These are phyloP conservation scores for Amblyteles armatorius DNA, from an alignment of 2,888 invertebrate genomes.

Conservation along the genomic window DNA sequence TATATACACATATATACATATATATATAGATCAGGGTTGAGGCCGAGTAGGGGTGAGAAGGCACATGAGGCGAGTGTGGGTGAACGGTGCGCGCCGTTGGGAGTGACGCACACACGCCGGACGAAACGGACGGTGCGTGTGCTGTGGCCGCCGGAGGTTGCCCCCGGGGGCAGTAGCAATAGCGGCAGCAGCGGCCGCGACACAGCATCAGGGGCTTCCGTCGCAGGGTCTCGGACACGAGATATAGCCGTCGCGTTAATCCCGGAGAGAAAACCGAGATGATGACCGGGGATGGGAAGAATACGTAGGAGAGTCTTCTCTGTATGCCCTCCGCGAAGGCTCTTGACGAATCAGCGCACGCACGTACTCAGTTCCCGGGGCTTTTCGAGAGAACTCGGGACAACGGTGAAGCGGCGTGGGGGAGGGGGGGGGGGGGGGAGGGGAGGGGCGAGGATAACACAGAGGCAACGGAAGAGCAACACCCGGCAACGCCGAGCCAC, in stretches of 20 bases:
- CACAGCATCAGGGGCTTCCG: conserved; percentile 55
- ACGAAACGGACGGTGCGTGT: conserved; percentile 60
- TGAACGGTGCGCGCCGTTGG: conserved; percentile 52
- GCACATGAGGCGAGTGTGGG: conserved; percentile 23
- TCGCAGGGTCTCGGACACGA: conserved; percentile 54
- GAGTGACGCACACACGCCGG: conserved; percentile 58
- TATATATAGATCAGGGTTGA: neutral
- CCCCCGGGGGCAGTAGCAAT: conserved; percentile 29
- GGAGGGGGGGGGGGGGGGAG: neutral
- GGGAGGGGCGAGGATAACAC: neutral
- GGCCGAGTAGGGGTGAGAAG: conserved; percentile 13
- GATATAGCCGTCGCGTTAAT: conserved; percentile 48
- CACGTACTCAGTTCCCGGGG: conserved; percentile 45
- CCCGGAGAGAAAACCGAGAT: conserved; percentile 33
- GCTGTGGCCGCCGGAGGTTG: conserved; percentile 17
- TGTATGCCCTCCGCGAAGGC: neutral
- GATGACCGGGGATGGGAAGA: conserved; percentile 1
- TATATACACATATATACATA: neutral
- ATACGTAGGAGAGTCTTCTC: conserved; percentile 10
- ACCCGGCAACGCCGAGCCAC: conserved; percentile 1
- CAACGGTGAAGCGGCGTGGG: neutral
- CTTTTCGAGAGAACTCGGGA: conserved; percentile 11
- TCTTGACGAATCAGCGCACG: conserved; percentile 42
- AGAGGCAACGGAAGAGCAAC: neutral
- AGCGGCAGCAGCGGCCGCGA: conserved; percentile 31